Conservation (phyloP, 1,140 invertebrate genomes). For the Sinonovacula constricta region DNA sequence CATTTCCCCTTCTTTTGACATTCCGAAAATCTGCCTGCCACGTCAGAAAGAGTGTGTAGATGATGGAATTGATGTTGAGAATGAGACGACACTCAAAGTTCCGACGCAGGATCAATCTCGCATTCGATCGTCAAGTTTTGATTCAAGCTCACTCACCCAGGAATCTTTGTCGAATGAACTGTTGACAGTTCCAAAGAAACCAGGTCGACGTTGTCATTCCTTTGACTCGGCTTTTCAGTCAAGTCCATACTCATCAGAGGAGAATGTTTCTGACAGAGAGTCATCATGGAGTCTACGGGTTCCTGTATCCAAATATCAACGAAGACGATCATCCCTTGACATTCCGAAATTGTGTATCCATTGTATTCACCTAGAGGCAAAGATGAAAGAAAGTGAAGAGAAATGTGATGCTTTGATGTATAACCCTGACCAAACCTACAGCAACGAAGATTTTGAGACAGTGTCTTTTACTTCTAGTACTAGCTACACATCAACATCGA, state of each 20-base stretch:
- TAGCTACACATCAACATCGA: constrained; percentile 48
- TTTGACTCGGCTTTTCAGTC: constrained; percentile 60
- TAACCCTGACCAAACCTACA: constrained; percentile 1
- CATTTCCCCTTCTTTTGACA: constrained; percentile 68
- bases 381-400: constrained; percentile 61
- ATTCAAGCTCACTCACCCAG: constrained; percentile 63
- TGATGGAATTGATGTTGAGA: constrained; percentile 42
- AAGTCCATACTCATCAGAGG: constrained; percentile 59
- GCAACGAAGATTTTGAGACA: constrained; percentile 36
- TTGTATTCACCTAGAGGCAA: constrained; percentile 78
- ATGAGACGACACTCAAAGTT: constrained; percentile 53
- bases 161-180: constrained; percentile 41
- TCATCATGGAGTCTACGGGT: constrained; percentile 52
- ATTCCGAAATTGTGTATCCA: constrained; percentile 74
- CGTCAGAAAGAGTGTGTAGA: constrained; percentile 65
- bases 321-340: constrained; percentile 66
- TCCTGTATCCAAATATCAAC: constrained; percentile 60
- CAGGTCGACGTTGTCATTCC: constrained; percentile 55
- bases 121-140: constrained; percentile 70
- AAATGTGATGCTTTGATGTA: constrained; percentile 27
- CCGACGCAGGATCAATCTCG: constrained; percentile 63
- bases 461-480: constrained; percentile 53
- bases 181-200: constrained; percentile 57
- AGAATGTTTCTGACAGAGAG: constrained; percentile 64
- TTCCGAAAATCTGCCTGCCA: constrained; percentile 70